Percentiles rank a stretch among this genome's conserved stretches.
Evolutionary conservation across 2,113 vertebrate genomes (phyloP).

Genomic region (Thermophis baileyi): DNA sequence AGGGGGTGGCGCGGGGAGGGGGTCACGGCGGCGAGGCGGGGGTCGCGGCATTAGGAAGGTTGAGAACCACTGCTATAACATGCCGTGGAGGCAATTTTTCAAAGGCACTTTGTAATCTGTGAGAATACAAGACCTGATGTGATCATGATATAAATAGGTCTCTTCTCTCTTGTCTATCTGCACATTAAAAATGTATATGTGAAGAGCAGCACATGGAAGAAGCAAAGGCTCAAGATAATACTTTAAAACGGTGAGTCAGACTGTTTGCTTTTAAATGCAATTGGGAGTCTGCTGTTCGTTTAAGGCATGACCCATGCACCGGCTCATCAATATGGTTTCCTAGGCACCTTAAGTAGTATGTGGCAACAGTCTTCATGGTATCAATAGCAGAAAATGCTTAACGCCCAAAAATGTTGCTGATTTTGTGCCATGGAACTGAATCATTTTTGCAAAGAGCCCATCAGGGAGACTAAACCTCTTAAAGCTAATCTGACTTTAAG

Average conservation of each 20-base stretch:
- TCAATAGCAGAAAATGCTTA: not conserved
- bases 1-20: too few relatives aligned
- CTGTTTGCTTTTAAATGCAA: conserved; percentile 1
- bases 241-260: not conserved
- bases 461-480: not conserved
- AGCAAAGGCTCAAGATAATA: not conserved
- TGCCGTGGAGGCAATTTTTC: not conserved
- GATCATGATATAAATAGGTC: not conserved
- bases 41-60: too few relatives aligned
- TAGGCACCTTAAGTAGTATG: not conserved
- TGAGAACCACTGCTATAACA: too few relatives aligned
- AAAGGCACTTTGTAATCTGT: not conserved
- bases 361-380: not conserved
- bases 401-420: not conserved
- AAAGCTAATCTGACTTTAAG: not conserved
- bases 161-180: not conserved
- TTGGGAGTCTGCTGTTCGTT: not conserved
- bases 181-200: not conserved
- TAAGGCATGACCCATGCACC: not conserved
- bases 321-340: not conserved
- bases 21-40: too few relatives aligned
- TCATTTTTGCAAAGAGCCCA: conserved; percentile 3
- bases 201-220: not conserved
- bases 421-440: not conserved
- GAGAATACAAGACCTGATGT: not conserved